A percentile compares a stretch with the other conserved stretches of the same genome.
Evolutionary conservation across 2,797 vertebrate species (phyloP).

Genomic region (Sebastes kiyomatsui): DNA sequence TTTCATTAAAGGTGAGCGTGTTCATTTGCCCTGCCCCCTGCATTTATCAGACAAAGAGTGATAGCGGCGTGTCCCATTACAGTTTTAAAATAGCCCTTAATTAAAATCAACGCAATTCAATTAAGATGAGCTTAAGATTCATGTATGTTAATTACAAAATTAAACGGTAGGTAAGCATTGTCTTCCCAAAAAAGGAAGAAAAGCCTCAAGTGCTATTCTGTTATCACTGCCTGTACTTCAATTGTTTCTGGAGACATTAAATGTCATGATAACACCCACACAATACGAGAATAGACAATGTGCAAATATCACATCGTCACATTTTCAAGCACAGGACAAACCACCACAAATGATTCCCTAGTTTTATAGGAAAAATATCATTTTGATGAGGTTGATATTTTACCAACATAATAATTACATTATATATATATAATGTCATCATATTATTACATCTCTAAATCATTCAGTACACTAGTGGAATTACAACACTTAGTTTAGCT

Average conservation of each 20-base stretch:
- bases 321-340: conserved; percentile 25
- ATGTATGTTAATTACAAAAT: conserved; percentile 72
- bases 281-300: conserved; percentile 35
- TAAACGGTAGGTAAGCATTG: conserved; percentile 60
- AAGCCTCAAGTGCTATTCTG: conserved; percentile 25
- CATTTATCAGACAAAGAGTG: conserved; percentile 54
- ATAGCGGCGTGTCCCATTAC: conserved; percentile 49
- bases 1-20: conserved; percentile 38
- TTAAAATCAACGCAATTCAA: conserved; percentile 72
- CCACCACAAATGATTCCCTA: conserved; percentile 19
- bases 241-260: conserved; percentile 48
- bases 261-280: conserved; percentile 61
- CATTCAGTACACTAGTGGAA: not conserved
- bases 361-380: conserved; percentile 18
- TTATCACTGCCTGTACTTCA: conserved; percentile 38
- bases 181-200: conserved; percentile 9
- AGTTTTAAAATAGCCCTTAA: conserved; percentile 67
- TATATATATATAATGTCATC: not conserved
- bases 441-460: conserved; percentile 21
- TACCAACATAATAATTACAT: conserved; percentile 19
- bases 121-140: conserved; percentile 74
- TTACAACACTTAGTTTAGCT: not conserved
- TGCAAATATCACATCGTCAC: conserved; percentile 62
- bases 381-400: conserved; percentile 51
- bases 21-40: conserved; percentile 36